Conservation (phyloP, 2,113 vertebrate genomes). For the Sorex araneus region DNA sequence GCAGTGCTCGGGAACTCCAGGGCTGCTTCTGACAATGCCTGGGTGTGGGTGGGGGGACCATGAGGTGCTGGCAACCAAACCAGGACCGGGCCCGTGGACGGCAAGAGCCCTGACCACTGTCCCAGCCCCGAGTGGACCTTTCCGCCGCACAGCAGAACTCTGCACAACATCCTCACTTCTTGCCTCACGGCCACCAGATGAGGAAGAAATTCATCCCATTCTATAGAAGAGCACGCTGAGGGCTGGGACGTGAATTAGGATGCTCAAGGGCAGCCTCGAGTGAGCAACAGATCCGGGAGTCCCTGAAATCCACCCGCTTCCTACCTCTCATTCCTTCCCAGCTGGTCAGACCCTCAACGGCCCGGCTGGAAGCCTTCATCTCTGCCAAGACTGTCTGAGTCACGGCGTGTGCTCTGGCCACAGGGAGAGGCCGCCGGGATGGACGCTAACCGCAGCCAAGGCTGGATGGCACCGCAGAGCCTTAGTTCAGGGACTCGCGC, state of each 20-base stretch:
- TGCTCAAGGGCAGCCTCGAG: not conserved
- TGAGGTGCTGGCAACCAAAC: too few relatives aligned
- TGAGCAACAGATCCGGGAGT: not conserved
- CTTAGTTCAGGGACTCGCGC: not conserved
- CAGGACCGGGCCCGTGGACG: too few relatives aligned
- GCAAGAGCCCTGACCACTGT: not conserved
- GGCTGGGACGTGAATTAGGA: not conserved
- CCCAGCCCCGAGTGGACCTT: not conserved
- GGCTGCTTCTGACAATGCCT: too few relatives aligned
- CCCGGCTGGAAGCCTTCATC: not conserved
- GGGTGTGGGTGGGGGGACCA: too few relatives aligned
- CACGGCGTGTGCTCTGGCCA: not conserved
- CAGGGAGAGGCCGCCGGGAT: not conserved
- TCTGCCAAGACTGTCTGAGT: not conserved
- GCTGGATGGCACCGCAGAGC: not conserved
- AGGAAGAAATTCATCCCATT: not conserved
- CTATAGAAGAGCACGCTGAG: slow-evolving; percentile 38
- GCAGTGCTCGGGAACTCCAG: too few relatives aligned
- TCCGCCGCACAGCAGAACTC: not conserved
- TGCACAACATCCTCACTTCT: not conserved
- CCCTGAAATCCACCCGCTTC: not conserved
- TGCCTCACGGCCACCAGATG: not conserved
- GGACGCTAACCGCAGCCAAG: not conserved
- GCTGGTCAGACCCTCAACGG: not conserved
- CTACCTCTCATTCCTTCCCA: not conserved